Base-by-base conservation (phyloP, 2,113 vertebrate genomes). In the Carollia perspicillata region DNA sequence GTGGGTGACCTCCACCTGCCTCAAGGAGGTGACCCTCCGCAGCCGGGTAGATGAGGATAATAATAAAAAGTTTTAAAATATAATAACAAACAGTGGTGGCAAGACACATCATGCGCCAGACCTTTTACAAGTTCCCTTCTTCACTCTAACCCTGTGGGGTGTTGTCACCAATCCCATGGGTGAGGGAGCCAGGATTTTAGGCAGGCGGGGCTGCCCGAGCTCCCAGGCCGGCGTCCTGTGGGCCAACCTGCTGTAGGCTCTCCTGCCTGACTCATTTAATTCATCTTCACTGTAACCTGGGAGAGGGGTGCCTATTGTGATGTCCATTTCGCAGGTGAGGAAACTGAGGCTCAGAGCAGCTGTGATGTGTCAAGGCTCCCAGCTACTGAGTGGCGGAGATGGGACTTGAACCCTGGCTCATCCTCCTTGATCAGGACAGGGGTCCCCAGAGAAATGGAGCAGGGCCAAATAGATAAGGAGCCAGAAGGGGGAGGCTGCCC, bases 1-100 rank as follows among this genome's bases (percentile, higher is more conserved):
- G 81, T 30, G 14, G 0, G 51, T 26, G 86, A 98, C 97, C 94
- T 93, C 96, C 49, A 77, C 89, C 93, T 96, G 95, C 94, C 97
- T 93, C 42, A 0, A 58, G 63, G 63, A 58, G 49, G 83, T 8
- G 63, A 44, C 2, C 2, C 49, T 55, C 16, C 80, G 47, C 40
- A 71, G 74, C n/a, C 42, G 60, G 66, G 74, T 26, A 14, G 74
- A 30, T 14, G 37, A 79, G 2, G 53, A 95, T 78, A 66, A 74
- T 23, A 94, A 96, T 95, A 65, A 83, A 53, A 90, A 77, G 33
- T 63, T 7, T 0, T 6, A 33, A 22, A 49, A 42, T 9, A 37
- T 75, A 26, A 13, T n/a, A 77, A 44, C 7, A 47, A 53, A 84
- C 0, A 14, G 33, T 12, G 26, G 23, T 0, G 1, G 71, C 51